phyloP scores from a whole-genome alignment of 2,797 vertebrate species.

The Oryzias dopingdopingensis region DNA sequence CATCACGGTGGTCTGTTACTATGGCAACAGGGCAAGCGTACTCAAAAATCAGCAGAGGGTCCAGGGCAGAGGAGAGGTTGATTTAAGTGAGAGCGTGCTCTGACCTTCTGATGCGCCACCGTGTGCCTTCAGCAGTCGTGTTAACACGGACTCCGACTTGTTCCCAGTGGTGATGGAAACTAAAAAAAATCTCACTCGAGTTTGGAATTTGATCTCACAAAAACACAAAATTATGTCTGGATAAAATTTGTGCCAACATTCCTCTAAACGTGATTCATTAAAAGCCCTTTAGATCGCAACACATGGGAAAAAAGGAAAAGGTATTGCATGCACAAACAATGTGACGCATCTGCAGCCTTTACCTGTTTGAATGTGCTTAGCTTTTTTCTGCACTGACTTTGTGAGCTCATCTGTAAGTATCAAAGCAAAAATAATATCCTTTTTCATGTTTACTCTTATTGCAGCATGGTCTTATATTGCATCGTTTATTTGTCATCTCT shows the following conservation, averaged over 20 bases:
- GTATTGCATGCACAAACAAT: neutral
- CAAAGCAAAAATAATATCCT: neutral
- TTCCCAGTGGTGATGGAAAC: conserved; percentile 15
- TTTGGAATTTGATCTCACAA: conserved; percentile 1
- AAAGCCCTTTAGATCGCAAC: neutral
- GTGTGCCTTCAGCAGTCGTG: conserved; percentile 1
- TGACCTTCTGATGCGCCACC: conserved; percentile 34
- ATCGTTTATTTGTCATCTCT: neutral
- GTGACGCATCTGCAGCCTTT: neutral
- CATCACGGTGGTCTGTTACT: conserved; percentile 62
- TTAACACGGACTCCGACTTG: conserved; percentile 10
- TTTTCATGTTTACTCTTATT: too few relatives aligned
- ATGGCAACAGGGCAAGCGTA: conserved; percentile 45
- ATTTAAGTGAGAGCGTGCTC: conserved; percentile 44
- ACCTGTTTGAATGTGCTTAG: neutral
- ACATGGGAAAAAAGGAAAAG: neutral
- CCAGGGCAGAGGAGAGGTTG: conserved; percentile 37
- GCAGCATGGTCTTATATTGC: too few relatives aligned
- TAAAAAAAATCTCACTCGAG: neutral
- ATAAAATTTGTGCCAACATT: too few relatives aligned
- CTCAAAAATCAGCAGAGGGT: conserved; percentile 21
- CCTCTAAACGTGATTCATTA: neutral
- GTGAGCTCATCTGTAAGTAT: neutral
- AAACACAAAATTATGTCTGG: too few relatives aligned
- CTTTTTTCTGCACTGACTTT: neutral